Base-by-base conservation (phyloP, 2,888 invertebrate genomes). In the Drosophila subsilvestris region DNA sequence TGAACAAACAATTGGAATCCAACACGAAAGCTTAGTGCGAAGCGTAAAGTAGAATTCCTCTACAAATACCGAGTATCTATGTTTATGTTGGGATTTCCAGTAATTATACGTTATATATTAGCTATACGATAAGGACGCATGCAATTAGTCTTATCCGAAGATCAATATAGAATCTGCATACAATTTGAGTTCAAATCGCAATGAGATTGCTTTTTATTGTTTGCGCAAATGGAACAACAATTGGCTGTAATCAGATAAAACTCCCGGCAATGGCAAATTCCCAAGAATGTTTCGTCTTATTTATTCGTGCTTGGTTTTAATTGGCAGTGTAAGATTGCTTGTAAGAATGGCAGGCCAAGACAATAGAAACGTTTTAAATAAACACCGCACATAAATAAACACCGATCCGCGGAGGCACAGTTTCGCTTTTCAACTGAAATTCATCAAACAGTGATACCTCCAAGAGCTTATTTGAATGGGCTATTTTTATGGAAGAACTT, bases 191-290 rank as follows among this genome's bases (percentile, higher is more conserved):
- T 7, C 12, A 61, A 18, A n/a, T 37, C 14, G 37, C 37, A 14
- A 37, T n/a, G 37, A 14, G n/a, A n/a, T n/a, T 37, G 2, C 7
- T 37, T 18, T 49, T 43, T 48, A 66, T 17, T 49, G 48, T 18
- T 48, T 49, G 66, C 25, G 48, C 56, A 56, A 49, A 43, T 43
- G 69, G 69, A 66, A 66, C 68, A 67, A 55, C 68, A 67, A 55
- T 65, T 65, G 55, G 18, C n/a, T 18, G 47, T 20, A 37, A 62
- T 62, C 47, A 17, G 59, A 48, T 62, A n/a, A 20, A 29, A 48
- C 14, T 57, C 43, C 10, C n/a, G 43, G 69, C 66, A 66, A 66
- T 57, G 43, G 25, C 32, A 56, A 42, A 25, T 58, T 43, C 69
- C 17, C 69, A 68, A 47, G 42, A 25, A 42, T 49, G 49, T 57